Percentiles rank a stretch among this genome's conserved stretches.
Conservation (phyloP, 2,113 vertebrate genomes). For the Scytalopus superciliaris region DNA sequence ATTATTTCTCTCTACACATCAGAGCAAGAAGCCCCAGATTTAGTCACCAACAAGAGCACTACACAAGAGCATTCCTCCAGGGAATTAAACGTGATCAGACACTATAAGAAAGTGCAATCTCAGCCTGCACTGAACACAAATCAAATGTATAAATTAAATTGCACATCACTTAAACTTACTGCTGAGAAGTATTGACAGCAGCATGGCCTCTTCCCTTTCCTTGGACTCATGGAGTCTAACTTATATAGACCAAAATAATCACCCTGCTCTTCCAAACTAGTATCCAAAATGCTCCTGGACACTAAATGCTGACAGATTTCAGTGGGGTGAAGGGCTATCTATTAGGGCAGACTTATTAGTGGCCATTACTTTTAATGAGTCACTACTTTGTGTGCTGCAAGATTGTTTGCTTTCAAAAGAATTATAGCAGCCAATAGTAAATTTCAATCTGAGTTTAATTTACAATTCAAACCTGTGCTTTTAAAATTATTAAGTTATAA, state of each 20-base stretch:
- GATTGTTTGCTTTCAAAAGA: neutral
- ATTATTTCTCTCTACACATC: neutral
- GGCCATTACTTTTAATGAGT: neutral
- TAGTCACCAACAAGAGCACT: neutral
- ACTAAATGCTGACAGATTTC: neutral
- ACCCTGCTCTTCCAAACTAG: neutral
- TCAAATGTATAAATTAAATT: neutral
- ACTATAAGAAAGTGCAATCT: neutral
- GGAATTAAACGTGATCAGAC: neutral
- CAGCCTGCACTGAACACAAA: neutral
- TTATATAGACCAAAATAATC: neutral
- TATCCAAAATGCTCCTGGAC: neutral
- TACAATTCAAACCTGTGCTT: neutral
- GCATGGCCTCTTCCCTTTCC: neutral
- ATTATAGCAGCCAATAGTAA: neutral
- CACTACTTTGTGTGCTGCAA: neutral
- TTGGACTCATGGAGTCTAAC: neutral
- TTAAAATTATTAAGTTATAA: neutral
- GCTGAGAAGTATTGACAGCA: neutral
- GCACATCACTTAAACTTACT: neutral
- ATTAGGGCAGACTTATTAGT: neutral
- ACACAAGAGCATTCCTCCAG: neutral
- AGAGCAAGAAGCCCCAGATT: neutral
- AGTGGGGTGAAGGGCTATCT: neutral
- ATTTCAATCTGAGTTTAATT: neutral